phyloP scores from a whole-genome alignment of 2,888 invertebrate genomes.

The Andrena dorsata region DNA sequence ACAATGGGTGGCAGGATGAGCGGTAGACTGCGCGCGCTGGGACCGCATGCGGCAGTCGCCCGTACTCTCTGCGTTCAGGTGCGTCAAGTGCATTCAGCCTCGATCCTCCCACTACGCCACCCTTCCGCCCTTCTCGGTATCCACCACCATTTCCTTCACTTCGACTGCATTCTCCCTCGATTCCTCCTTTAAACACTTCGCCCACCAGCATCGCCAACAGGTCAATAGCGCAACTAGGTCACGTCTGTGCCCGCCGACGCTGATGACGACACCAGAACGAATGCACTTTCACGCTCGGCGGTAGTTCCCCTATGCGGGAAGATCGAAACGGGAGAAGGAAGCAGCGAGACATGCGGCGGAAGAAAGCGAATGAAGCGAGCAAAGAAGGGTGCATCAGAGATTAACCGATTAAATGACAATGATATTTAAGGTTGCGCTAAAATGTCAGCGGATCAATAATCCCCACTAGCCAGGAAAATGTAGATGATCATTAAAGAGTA shows the following conservation, averaged over 20 bases:
- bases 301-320: constrained; percentile 30
- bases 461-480: too few relatives aligned
- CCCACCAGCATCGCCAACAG: constrained; percentile 76
- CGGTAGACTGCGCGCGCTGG: constrained; percentile 78
- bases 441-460: too few relatives aligned
- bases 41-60: constrained; percentile 78
- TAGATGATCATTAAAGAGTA: too few relatives aligned
- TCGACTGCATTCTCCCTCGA: constrained; percentile 66
- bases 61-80: constrained; percentile 74
- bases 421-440: too few relatives aligned
- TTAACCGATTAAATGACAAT: too few relatives aligned
- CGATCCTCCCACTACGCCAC: constrained; percentile 52
- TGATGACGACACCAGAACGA: constrained; percentile 61
- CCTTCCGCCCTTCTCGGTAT: constrained; percentile 45
- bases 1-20: constrained; percentile 59
- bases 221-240: constrained; percentile 81
- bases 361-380: background rate
- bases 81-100: constrained; percentile 78
- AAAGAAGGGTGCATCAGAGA: background rate
- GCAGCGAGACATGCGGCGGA: background rate
- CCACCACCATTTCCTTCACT: constrained; percentile 67
- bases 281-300: constrained; percentile 69
- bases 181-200: constrained; percentile 70
- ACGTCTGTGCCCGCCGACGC: constrained; percentile 70
- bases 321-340: constrained; percentile 29